These are phyloP conservation scores for Stictocephala bisonia DNA, from an alignment of 2,888 invertebrate species.

Conservation along the genomic window DNA sequence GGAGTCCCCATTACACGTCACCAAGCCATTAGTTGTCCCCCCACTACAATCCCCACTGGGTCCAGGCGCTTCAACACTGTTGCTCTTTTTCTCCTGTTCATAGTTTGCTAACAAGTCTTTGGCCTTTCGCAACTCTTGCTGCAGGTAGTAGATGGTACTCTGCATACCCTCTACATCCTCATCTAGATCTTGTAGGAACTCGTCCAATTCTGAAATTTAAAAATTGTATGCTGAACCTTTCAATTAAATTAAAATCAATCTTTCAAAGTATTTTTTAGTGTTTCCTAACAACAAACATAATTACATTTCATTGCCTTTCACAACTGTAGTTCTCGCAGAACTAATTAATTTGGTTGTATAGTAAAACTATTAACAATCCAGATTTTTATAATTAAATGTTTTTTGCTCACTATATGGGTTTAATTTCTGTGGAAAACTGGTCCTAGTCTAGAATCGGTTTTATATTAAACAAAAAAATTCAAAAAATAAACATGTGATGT, in stretches of 20 bases:
- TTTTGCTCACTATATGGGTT: too few species aligned
- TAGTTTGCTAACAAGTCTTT: slow-evolving; percentile 75
- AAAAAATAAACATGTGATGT: too few species aligned
- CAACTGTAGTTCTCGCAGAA: too few species aligned
- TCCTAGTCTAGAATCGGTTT: too few species aligned
- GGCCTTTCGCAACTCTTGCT: slow-evolving; percentile 90
- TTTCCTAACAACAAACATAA: too few species aligned
- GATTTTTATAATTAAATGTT: too few species aligned
- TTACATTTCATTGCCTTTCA: too few species aligned
- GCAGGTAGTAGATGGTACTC: slow-evolving; percentile 93
- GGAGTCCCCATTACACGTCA: slow-evolving; percentile 25
- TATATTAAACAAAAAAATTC: too few species aligned
- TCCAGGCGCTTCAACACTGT: slow-evolving; percentile 33
- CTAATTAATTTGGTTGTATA: too few species aligned
- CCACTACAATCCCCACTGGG: slow-evolving; percentile 21
- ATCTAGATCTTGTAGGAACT: slow-evolving; percentile 94
- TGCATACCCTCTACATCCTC: slow-evolving; percentile 99
- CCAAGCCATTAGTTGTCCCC: not conserved
- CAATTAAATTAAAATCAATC: not conserved
- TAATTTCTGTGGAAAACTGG: too few species aligned
- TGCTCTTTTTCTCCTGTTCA: slow-evolving; percentile 68
- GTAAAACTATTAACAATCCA: too few species aligned
- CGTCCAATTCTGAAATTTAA: slow-evolving; percentile 83
- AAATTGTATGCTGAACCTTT: slow-evolving; percentile 4
- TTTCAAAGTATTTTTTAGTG: too few species aligned